Evolutionary conservation across 2,797 vertebrate species (phyloP), one percentile per base, ranked within the genome.

Genomic region (Lepilemur ruficaudatus): DNA sequence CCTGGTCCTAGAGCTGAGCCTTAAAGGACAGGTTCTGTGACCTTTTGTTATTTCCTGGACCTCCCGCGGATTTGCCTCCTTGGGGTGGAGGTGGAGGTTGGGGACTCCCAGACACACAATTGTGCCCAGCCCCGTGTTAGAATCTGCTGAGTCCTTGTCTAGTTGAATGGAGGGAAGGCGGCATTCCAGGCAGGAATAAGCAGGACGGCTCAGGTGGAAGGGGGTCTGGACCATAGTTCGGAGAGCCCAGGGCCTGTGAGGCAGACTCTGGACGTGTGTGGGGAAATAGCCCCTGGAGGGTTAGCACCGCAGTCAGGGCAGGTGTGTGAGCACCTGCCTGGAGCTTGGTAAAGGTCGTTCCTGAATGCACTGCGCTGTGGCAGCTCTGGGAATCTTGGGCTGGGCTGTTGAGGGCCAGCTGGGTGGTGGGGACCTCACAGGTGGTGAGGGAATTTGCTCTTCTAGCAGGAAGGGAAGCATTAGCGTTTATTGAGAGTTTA

Each of bases 21-120:
- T 69, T 48, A 17, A 18, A 57, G 43, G 41, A n/a, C 41, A 52
- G 61, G 43, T n/a, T 63, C 20, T 35, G 25, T 20, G 55, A 14
- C 73, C 65, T 50, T 78, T 59, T 6, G 0, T 25, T 46, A 63
- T 76, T 38, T 5, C 30, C n/a, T 18, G 72, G 55, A 32, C 7
- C 32, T 46, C 9, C 7, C 5, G 12, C 1, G 2, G 48, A 61
- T 25, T 10, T 73, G 61, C 78, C 50, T 73, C 35, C 18, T 69
- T 0, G 2, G 63, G 30, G 7, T 55, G 8, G 43, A 59, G 0
- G 2, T 28, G 32, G 50, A 30, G 65, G 0, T 1, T 28, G 35
- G 50, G n/a, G 2, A 63, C 28, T 32, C 75, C 32, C 11, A 22
- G 23, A 20, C 70, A 23, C 7, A 17, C 0, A 1, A 75, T 80